phyloP scores from a whole-genome alignment of 1,140 invertebrate species.

The Mylabris phalerata region DNA sequence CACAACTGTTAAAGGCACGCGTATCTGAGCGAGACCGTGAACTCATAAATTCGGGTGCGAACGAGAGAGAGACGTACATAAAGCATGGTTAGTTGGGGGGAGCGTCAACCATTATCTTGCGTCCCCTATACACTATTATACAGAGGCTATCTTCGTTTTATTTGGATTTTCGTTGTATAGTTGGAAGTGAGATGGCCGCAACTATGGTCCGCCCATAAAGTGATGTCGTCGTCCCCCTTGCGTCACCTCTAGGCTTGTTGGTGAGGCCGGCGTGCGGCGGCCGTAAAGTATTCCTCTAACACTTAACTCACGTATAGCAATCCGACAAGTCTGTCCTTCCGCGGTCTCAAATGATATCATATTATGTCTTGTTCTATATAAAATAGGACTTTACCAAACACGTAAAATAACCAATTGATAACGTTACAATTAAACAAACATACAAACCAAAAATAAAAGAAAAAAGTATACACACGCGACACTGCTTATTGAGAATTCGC shows the following conservation, averaged over 20 bases:
- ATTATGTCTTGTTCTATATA: conserved; percentile 17
- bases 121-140: conserved; percentile 21
- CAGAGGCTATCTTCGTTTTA: neutral
- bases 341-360: conserved; percentile 37
- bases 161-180: neutral
- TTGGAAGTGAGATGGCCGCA: conserved; percentile 8
- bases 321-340: conserved; percentile 39
- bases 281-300: conserved; percentile 42
- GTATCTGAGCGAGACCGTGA: conserved; percentile 30
- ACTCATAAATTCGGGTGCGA: conserved; percentile 41
- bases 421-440: neutral
- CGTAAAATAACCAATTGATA: neutral
- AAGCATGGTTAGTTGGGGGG: conserved; percentile 43
- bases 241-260: conserved; percentile 22
- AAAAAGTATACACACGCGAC: too few species aligned
- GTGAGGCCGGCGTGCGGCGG: conserved; percentile 31
- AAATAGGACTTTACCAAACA: neutral
- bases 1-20: conserved; percentile 32
- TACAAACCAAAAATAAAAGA: too few species aligned
- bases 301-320: conserved; percentile 44
- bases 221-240: conserved; percentile 27
- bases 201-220: conserved; percentile 42
- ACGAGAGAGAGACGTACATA: conserved; percentile 43
- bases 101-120: conserved; percentile 44
- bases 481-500: too few species aligned